These are phyloP conservation scores for Teleogryllus occipitalis DNA, from an alignment of 1,140 invertebrate genomes.

Conservation along the genomic window DNA sequence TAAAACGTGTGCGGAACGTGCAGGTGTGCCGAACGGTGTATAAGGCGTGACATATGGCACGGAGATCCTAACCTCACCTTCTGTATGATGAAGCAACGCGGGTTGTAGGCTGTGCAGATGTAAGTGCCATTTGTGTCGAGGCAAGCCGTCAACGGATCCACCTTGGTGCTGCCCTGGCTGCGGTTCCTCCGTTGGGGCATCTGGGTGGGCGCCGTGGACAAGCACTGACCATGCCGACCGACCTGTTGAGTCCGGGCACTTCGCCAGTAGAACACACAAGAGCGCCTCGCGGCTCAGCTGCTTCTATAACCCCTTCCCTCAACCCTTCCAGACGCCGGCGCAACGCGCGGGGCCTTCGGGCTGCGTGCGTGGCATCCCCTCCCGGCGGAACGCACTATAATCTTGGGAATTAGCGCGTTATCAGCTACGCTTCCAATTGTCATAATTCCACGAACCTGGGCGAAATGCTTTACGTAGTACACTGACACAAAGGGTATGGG, in stretches of 20 bases:
- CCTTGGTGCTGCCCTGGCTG: conserved; percentile 17
- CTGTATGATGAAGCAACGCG: conserved; percentile 51
- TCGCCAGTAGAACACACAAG: conserved; percentile 16
- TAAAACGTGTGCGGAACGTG: background rate
- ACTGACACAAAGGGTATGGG: too few species aligned
- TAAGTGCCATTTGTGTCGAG: conserved; percentile 48
- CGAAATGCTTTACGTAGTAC: too few species aligned
- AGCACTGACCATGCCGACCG: conserved; percentile 31
- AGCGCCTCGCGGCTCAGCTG: conserved; percentile 8
- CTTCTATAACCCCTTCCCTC: too few species aligned
- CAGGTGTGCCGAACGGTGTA: too few species aligned
- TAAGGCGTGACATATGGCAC: conserved; percentile 23
- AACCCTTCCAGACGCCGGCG: too few species aligned
- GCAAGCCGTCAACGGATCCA: conserved; percentile 41
- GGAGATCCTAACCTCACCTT: conserved; percentile 38
- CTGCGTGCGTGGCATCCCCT: too few species aligned
- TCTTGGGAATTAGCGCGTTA: too few species aligned
- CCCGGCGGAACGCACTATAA: too few species aligned
- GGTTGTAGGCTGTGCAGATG: conserved; percentile 49
- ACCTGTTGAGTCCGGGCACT: conserved; percentile 36
- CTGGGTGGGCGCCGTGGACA: conserved; percentile 25
- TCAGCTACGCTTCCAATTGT: too few species aligned
- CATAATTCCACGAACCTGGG: too few species aligned
- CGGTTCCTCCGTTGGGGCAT: conserved; percentile 32
- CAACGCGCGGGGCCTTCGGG: too few species aligned